Conservation (phyloP, 2,888 invertebrate genomes). For the Trichogramma evanescens region DNA sequence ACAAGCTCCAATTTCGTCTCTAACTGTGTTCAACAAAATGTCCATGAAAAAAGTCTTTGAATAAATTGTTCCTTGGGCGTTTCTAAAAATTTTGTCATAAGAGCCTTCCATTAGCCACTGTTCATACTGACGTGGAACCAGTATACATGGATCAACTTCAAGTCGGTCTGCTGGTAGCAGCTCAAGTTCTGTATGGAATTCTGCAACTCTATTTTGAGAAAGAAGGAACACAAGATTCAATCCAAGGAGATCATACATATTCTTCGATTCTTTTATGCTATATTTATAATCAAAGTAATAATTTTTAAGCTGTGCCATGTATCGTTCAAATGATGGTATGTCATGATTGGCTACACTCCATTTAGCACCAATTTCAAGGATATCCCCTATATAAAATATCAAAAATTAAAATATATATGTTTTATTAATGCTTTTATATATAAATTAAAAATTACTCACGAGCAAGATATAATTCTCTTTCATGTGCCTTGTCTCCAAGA, state of each 20-base stretch:
- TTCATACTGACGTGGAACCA: conserved; percentile 90
- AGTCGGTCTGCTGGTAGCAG: conserved; percentile 85
- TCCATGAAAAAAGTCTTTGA: conserved; percentile 96
- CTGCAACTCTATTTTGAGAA: conserved; percentile 93
- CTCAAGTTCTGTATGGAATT: conserved; percentile 97
- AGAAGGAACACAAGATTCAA: conserved; percentile 87
- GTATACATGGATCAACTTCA: conserved; percentile 86
- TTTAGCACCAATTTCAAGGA: conserved; percentile 92
- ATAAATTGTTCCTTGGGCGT: conserved; percentile 85
- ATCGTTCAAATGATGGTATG: conserved; percentile 92
- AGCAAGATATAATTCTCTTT: conserved; percentile 78
- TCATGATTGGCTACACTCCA: conserved; percentile 90
- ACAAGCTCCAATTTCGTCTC: conserved; percentile 93
- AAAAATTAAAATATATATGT: background rate
- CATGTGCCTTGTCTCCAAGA: conserved; percentile 62
- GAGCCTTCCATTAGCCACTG: conserved; percentile 99
- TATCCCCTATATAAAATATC: conserved; percentile 56
- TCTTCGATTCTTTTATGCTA: conserved; percentile 82
- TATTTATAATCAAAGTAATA: conserved; percentile 88
- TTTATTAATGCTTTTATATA: background rate
- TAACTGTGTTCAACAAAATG: conserved; percentile 86
- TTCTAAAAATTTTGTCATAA: conserved; percentile 80
- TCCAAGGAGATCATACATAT: conserved; percentile 90
- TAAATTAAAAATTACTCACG: conserved; percentile 49
- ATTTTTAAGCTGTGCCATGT: conserved; percentile 94